Base-by-base conservation (phyloP, 2,888 invertebrate genomes). In the Seira musarum region DNA sequence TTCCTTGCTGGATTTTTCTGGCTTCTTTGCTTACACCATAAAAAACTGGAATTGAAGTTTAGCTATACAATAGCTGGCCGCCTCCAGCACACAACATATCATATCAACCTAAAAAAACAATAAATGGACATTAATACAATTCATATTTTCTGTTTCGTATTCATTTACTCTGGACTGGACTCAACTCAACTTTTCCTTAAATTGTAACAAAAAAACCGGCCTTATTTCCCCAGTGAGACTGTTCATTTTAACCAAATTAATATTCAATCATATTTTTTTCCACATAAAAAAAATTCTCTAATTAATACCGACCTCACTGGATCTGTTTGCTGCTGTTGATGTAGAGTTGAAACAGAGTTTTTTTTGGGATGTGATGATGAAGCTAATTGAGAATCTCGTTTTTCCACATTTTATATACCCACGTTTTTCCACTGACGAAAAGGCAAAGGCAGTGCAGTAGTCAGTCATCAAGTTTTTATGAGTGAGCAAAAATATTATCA, bases 221-320 rank as follows among this genome's bases (percentile, higher is more conserved):
- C 69, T 19, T n/a, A 64, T 69, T 76, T 68, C 49, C 68, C 68
- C 35, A 70, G 76, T 76, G 76, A 76, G 69, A 60, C 71, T 76
- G 40, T 66, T 76, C 76, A 76, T 76, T 76, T 76, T 64, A 76
- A 71, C 70, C 69, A 82, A 82, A 82, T 82, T 82, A 79, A 82
- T 82, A 82, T 82, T 77, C 82, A 82, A 70, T 65, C 67, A n/a
- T n/a, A n/a, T n/a, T n/a, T n/a, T n/a, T n/a, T 66, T 74, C 49
- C 69, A 67, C 35, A 73, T 70, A 70, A 76, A 82, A 82, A 82
- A 82, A n/a, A n/a, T n/a, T n/a, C 73, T 82, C 82, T 82, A 82
- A 82, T 82, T 82, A 82, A 78, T 82, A 74, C 76, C 72, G 77
- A 78, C 77, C 77, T 78, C 77, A 78, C 77, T 71, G 77, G 22